These are phyloP conservation scores for Chiloscyllium plagiosum DNA, from an alignment of 2,113 vertebrate species.

Conservation along the genomic window DNA sequence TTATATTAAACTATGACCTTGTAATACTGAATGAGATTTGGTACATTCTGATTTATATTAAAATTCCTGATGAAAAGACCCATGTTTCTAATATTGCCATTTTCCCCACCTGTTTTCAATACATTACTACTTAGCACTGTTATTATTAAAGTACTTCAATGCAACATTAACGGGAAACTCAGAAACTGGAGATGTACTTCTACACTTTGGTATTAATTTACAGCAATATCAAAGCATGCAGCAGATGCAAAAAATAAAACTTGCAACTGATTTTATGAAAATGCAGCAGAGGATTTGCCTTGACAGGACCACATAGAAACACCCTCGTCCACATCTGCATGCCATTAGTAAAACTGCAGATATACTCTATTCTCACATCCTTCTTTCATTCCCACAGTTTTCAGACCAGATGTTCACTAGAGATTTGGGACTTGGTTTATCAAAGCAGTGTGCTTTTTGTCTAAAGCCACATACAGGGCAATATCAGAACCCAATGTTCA, in stretches of 20 bases:
- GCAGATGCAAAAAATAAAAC: constrained; percentile 31
- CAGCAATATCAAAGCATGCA: constrained; percentile 31
- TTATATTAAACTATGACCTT: constrained; percentile 36
- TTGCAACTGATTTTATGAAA: constrained; percentile 35
- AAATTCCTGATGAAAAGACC: constrained; percentile 26
- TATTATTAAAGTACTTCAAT: constrained; percentile 24
- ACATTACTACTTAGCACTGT: constrained; percentile 18
- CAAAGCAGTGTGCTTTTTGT: neutral
- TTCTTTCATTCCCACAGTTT: constrained; percentile 36
- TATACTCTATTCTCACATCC: constrained; percentile 28
- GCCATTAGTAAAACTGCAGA: constrained; percentile 28
- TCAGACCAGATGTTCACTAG: constrained; percentile 26
- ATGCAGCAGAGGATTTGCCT: constrained; percentile 12
- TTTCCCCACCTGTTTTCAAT: constrained; percentile 30
- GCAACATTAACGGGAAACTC: neutral
- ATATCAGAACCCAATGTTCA: neutral
- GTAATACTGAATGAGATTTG: constrained; percentile 12
- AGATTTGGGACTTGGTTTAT: neutral
- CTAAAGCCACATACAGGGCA: neutral
- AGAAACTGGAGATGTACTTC: neutral
- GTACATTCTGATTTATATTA: constrained; percentile 35
- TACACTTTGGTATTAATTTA: constrained; percentile 32
- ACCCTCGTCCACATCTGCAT: constrained; percentile 28
- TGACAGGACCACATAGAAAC: constrained; percentile 23
- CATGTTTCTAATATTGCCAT: constrained; percentile 31